A percentile compares a stretch with the other conserved stretches of the same genome.
phyloP scores from a whole-genome alignment of 2,888 invertebrate genomes.

The Terebella lapidaria region DNA sequence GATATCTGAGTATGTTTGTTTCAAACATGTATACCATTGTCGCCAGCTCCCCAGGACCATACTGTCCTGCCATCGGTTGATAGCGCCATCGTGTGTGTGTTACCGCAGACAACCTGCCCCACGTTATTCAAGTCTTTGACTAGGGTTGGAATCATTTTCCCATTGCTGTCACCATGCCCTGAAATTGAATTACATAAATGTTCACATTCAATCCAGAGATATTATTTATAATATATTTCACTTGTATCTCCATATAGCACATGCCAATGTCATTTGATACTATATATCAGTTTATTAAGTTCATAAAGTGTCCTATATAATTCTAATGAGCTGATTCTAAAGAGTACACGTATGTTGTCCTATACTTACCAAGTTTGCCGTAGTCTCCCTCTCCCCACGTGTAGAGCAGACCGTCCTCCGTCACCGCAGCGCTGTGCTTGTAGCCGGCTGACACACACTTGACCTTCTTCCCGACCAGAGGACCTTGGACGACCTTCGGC shows the following conservation, averaged over 20 bases:
- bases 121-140: conserved; percentile 60
- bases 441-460: conserved; percentile 61
- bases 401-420: conserved; percentile 62
- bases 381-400: conserved; percentile 67
- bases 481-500: conserved; percentile 60
- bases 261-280: too few relatives aligned
- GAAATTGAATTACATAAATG: background rate
- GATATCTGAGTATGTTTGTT: too few relatives aligned
- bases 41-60: conserved; percentile 66
- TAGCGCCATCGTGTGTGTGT: conserved; percentile 63
- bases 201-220: background rate
- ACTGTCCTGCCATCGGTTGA: conserved; percentile 61
- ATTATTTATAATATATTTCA: background rate
- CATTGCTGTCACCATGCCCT: conserved; percentile 63
- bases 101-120: conserved; percentile 63
- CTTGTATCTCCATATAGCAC: background rate
- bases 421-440: conserved; percentile 64
- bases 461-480: conserved; percentile 59
- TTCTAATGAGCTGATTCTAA: too few relatives aligned
- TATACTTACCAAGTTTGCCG: conserved; percentile 57
- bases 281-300: too few relatives aligned
- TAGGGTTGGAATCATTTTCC: conserved; percentile 60
- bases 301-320: too few relatives aligned
- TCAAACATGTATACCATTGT: conserved; percentile 8
- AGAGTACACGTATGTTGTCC: background rate